Evolutionary conservation across 2,888 invertebrate genomes (phyloP).

Genomic region (Pristionchus mayeri): DNA sequence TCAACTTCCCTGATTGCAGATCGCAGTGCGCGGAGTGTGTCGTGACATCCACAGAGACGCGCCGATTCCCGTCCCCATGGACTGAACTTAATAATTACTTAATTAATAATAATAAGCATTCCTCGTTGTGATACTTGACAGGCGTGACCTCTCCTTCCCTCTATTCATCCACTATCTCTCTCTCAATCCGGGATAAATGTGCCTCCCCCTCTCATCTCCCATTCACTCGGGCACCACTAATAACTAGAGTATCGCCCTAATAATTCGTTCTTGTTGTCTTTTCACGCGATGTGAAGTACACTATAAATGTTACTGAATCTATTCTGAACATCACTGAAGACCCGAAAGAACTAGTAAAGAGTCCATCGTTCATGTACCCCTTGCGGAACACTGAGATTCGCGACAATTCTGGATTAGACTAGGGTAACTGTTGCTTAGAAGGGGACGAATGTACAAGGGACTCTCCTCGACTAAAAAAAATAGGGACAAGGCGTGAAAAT

Average conservation of each 20-base stretch:
- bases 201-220: conserved; percentile 21
- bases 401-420: too few relatives aligned
- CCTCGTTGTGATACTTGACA: conserved; percentile 12
- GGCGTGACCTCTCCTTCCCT: conserved; percentile 7
- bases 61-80: conserved; percentile 48
- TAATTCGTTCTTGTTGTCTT: conserved; percentile 20
- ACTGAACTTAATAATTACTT: conserved; percentile 8
- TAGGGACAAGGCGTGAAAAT: not conserved
- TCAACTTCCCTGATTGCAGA: conserved; percentile 54
- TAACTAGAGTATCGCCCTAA: not conserved
- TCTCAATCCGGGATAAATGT: conserved; percentile 2
- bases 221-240: too few relatives aligned
- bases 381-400: too few relatives aligned
- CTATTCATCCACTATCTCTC: not conserved
- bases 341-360: too few relatives aligned
- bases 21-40: conserved; percentile 73
- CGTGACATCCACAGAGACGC: conserved; percentile 65
- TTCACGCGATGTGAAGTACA: not conserved
- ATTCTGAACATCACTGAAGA: too few relatives aligned
- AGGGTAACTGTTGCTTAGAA: too few relatives aligned
- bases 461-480: not conserved
- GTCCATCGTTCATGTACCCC: too few relatives aligned
- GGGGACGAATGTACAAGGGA: not conserved
- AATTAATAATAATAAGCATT: conserved; percentile 36
- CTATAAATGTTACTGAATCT: conserved; percentile 29